Conservation (phyloP, 2,797 vertebrate genomes). For the Oreochromis mossambicus region DNA sequence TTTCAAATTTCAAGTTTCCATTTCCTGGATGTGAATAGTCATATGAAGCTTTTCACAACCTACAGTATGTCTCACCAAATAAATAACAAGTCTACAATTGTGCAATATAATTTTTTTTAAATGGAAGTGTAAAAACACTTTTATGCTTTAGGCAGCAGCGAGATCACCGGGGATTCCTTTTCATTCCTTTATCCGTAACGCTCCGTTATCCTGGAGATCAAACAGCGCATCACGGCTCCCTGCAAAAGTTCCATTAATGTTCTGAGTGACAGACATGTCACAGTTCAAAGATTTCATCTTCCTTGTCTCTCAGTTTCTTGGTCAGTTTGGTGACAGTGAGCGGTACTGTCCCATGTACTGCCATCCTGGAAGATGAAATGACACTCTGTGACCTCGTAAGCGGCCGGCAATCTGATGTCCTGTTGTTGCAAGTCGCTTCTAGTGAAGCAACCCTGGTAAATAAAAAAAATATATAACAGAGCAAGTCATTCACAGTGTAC, state of each 20-base stretch:
- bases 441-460: conserved; percentile 59
- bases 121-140: neutral
- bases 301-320: conserved; percentile 75
- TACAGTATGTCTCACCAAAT: neutral
- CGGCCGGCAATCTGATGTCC: conserved; percentile 6
- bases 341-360: conserved; percentile 72
- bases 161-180: neutral
- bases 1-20: neutral
- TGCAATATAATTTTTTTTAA: neutral
- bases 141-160: neutral
- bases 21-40: neutral
- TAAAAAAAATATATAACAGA: neutral
- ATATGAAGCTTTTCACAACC: neutral
- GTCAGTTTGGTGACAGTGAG: conserved; percentile 80
- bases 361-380: conserved; percentile 19
- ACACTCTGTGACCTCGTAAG: conserved; percentile 46
- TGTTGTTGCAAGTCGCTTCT: conserved; percentile 43
- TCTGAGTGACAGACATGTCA: conserved; percentile 59
- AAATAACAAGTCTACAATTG: conserved; percentile 8
- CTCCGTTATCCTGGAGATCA: neutral
- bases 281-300: conserved; percentile 91
- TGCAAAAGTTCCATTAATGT: neutral
- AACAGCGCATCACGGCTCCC: neutral
- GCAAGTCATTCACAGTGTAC: neutral
- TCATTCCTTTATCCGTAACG: neutral